A percentile compares a stretch with the other conserved stretches of the same genome.
Evolutionary conservation across 2,797 vertebrate genomes (phyloP).

Genomic region (Bovichtus variegatus): DNA sequence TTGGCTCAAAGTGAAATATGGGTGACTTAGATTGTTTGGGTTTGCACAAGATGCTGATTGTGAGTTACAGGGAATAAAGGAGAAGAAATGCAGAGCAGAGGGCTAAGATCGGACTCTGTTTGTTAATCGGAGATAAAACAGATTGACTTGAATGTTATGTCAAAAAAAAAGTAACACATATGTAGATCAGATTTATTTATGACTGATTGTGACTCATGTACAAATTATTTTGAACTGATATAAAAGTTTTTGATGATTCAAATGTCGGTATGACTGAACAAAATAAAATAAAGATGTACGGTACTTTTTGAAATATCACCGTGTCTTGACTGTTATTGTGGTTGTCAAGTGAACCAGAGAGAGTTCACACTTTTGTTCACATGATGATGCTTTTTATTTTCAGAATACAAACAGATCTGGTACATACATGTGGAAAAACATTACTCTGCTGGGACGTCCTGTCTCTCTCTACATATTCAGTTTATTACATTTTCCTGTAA

Average conservation of each 20-base stretch:
- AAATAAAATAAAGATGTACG: constrained; percentile 81
- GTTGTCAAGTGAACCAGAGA: background rate
- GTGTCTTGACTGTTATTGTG: constrained; percentile 18
- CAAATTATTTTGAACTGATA: constrained; percentile 76
- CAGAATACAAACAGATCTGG: background rate
- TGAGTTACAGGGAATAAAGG: background rate
- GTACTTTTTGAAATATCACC: constrained; percentile 69
- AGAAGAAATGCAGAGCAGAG: constrained; percentile 8
- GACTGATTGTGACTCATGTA: constrained; percentile 72
- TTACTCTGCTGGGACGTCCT: background rate
- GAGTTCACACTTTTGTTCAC: background rate
- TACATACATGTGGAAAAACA: constrained; percentile 12
- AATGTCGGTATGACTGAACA: constrained; percentile 72
- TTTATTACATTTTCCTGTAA: constrained; percentile 38
- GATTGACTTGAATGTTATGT: constrained; percentile 73
- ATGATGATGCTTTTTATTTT: constrained; percentile 50
- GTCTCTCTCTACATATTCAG: background rate
- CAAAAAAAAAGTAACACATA: constrained; percentile 31
- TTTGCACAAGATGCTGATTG: constrained; percentile 15
- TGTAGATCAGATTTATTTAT: constrained; percentile 78
- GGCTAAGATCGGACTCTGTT: constrained; percentile 7
- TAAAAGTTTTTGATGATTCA: constrained; percentile 77
- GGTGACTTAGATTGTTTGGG: constrained; percentile 4
- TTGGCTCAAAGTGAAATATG: background rate
- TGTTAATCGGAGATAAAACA: constrained; percentile 27